phyloP scores from a whole-genome alignment of 2,888 invertebrate genomes.

The Catocala nupta region DNA sequence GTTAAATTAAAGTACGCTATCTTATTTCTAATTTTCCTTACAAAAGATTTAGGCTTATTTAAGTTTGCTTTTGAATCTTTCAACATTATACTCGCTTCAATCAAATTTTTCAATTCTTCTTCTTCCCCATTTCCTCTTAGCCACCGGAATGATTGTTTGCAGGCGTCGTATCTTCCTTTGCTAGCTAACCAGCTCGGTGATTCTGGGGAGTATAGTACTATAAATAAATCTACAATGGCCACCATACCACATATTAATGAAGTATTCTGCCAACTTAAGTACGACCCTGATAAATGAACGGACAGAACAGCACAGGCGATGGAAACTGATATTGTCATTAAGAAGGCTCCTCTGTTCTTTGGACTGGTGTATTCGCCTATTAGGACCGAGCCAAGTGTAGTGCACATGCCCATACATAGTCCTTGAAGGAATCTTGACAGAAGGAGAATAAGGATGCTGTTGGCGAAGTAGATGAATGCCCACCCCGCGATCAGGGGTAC shows the following conservation, averaged over 20 bases:
- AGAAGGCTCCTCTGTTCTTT: constrained; percentile 86
- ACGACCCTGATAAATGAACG: constrained; percentile 88
- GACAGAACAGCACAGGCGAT: constrained; percentile 87
- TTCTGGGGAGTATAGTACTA: constrained; percentile 84
- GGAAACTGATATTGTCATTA: constrained; percentile 87
- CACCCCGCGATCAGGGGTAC: constrained; percentile 82
- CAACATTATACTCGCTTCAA: constrained; percentile 62
- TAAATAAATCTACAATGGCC: constrained; percentile 76
- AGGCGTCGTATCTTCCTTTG: constrained; percentile 84
- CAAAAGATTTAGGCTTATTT: constrained; percentile 50
- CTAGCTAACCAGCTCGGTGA: constrained; percentile 89
- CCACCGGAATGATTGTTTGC: constrained; percentile 85
- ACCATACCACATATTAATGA: constrained; percentile 81
- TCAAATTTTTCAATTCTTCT: constrained; percentile 69
- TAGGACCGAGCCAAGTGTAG: constrained; percentile 79
- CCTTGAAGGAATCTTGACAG: constrained; percentile 76
- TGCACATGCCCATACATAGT: constrained; percentile 82
- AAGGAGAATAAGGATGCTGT: constrained; percentile 64
- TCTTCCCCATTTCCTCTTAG: constrained; percentile 82
- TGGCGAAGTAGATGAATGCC: constrained; percentile 72
- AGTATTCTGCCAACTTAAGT: constrained; percentile 84
- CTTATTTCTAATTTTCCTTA: constrained; percentile 52
- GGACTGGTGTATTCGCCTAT: constrained; percentile 87
- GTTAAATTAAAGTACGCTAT: constrained; percentile 59
- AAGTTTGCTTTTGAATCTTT: constrained; percentile 58